Conservation (phyloP, 2,888 invertebrate genomes). For the Calameuta pallipes region DNA sequence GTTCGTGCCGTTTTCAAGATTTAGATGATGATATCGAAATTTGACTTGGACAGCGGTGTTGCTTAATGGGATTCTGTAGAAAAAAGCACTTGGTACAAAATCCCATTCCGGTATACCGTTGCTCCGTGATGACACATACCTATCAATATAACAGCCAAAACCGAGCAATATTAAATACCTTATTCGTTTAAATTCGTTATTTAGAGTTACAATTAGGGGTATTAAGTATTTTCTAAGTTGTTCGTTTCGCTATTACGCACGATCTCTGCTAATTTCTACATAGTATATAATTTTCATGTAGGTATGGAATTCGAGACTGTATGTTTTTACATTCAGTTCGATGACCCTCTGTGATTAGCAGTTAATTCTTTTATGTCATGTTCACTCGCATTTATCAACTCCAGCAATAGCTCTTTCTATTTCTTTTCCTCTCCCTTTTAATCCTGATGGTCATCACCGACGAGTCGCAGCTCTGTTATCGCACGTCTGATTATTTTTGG, state of each 20-base stretch:
- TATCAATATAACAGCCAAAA: conserved; percentile 46
- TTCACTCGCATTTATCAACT: background rate
- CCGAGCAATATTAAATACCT: conserved; percentile 45
- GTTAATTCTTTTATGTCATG: background rate
- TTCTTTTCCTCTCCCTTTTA: background rate
- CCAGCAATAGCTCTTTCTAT: background rate
- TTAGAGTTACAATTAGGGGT: conserved; percentile 38
- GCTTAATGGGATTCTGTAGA: conserved; percentile 23
- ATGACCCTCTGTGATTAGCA: background rate
- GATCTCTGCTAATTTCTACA: conserved; percentile 33
- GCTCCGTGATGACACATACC: conserved; percentile 38
- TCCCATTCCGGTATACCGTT: conserved; percentile 26
- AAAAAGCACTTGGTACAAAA: conserved; percentile 23
- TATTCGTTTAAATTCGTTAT: conserved; percentile 41
- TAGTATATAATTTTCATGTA: conserved; percentile 23
- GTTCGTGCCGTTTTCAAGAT: background rate
- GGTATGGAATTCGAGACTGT: conserved; percentile 10
- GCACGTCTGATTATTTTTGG: background rate
- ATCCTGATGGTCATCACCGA: background rate
- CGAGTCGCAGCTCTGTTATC: background rate
- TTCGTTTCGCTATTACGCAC: conserved; percentile 25
- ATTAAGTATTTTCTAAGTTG: conserved; percentile 23
- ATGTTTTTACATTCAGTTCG: conserved; percentile 8
- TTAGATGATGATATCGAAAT: background rate
- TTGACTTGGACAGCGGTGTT: background rate